Base-by-base conservation (phyloP, 2,113 vertebrate genomes). In the Bucco capensis region DNA sequence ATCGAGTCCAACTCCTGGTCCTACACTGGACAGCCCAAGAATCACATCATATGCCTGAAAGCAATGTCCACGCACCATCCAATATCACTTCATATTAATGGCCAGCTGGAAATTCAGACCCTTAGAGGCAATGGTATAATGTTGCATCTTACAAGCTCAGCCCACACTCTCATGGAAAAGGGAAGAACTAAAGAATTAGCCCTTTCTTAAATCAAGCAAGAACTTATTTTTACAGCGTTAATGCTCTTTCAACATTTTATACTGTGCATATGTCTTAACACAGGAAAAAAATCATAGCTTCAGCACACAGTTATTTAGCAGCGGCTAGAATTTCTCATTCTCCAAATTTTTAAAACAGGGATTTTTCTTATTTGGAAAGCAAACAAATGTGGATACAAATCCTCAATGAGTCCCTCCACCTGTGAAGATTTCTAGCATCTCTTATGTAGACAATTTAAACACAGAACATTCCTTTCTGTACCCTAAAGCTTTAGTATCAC, bases 191-290 rank as follows among this genome's bases (percentile, higher is more conserved):
- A 57, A 35, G n/a, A 47, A 47, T 24, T n/a, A 69, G 22, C 64
- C 19, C 14, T 64, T 67, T 28, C 65, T 81, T 67, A 42, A 62
- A 72, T 58, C 38, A 58, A 80, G 14, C 3, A 54, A 31, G 12
- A 61, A 35, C 10, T 71, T 54, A 8, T 18, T 83, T 90, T 66
- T 81, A 25, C 37, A 86, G 50, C 10, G 15, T 66, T 37, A 56
- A 38, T 8, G 54, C 6, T 64, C 44, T 84, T 76, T 38, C 24
- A 81, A 53, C 3, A 51, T 82, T 86, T 66, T 38, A 27, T 42
- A 58, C 71, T 2, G 3, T 12, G 2, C 7, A 31, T 3, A 1
- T 47, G 3, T n/a, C 31, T 67, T 14, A 8, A 42, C 4, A 31
- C 1, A 31, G 9, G 4, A 19, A 38, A 73, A 50, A 24, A 25